A percentile compares a stretch with the other conserved stretches of the same genome.
phyloP scores from a whole-genome alignment of 2,113 vertebrate genomes.

The Hypomesus transpacificus region DNA sequence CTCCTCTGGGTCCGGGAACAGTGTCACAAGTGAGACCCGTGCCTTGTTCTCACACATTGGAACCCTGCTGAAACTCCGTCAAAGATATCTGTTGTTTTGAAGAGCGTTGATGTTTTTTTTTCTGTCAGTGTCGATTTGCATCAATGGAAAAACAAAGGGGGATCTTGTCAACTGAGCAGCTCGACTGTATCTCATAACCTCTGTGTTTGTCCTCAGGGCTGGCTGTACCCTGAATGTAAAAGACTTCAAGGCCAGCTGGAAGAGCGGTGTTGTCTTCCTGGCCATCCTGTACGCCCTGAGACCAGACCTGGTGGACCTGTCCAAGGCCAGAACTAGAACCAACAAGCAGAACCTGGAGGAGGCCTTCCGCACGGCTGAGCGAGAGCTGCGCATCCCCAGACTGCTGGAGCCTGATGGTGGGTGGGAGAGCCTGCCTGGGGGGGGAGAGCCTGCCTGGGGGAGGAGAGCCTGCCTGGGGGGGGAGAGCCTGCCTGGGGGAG shows the following conservation, averaged over 20 bases:
- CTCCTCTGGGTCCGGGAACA: slow-evolving; percentile 90
- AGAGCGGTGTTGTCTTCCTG: slow-evolving; percentile 86
- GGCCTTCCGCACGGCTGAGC: slow-evolving; percentile 85
- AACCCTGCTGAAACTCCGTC: too few species aligned
- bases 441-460: not conserved
- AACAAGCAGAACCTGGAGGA: slow-evolving; percentile 90
- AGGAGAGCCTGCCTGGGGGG: slow-evolving; percentile 20
- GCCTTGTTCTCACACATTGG: not conserved
- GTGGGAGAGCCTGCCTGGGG: not conserved
- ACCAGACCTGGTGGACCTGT: slow-evolving; percentile 83
- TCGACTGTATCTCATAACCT: not conserved
- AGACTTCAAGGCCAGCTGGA: slow-evolving; percentile 93
- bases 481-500: not conserved
- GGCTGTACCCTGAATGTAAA: slow-evolving; percentile 77
- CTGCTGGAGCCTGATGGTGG: slow-evolving; percentile 89
- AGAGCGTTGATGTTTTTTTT: not conserved
- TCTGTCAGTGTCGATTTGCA: not conserved
- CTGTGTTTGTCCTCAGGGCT: slow-evolving; percentile 60
- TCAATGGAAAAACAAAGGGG: not conserved
- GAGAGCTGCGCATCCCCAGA: slow-evolving; percentile 82
- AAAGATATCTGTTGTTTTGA: not conserved
- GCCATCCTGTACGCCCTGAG: slow-evolving; percentile 82
- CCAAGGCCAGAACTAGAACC: slow-evolving; percentile 74
- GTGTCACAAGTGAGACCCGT: slow-evolving; percentile 77
- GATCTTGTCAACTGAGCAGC: not conserved